phyloP scores from a whole-genome alignment of 2,113 vertebrate species.

The Tursiops truncatus region DNA sequence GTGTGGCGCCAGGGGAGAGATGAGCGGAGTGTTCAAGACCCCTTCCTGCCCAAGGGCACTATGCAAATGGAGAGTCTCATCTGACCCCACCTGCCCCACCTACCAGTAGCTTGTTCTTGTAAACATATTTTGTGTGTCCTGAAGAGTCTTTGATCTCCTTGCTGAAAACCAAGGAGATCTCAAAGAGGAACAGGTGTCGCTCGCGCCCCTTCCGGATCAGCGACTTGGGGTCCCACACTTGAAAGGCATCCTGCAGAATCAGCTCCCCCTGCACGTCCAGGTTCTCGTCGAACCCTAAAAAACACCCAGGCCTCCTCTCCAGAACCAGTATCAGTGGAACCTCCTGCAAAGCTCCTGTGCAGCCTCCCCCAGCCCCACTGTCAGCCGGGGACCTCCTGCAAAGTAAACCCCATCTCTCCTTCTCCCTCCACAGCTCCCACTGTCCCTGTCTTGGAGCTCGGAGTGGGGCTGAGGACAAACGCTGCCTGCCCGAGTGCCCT shows the following conservation, averaged over 20 bases:
- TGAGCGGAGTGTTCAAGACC: not conserved
- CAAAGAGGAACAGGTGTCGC: conserved; percentile 98
- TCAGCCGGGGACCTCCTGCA: not conserved
- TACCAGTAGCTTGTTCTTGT: conserved; percentile 99
- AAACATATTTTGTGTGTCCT: conserved; percentile 98
- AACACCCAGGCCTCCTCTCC: not conserved
- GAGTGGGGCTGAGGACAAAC: not conserved
- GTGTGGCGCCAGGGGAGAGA: not conserved
- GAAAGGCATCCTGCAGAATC: conserved; percentile 98
- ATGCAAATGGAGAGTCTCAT: not conserved
- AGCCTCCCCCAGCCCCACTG: not conserved
- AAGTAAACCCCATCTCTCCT: not conserved
- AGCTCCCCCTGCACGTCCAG: conserved; percentile 97
- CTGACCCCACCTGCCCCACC: conserved; percentile 69
- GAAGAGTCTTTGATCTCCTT: conserved; percentile 99
- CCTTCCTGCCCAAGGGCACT: conserved; percentile 53
- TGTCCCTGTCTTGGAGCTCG: not conserved
- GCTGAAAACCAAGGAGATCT: conserved; percentile 98
- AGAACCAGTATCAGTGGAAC: not conserved
- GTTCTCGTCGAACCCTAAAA: conserved; percentile 97
- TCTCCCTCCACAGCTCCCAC: not conserved
- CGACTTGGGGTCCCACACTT: conserved; percentile 99
- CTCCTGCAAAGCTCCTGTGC: not conserved
- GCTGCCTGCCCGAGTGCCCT: not conserved
- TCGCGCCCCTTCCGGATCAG: conserved; percentile 98